Evolutionary conservation across 2,113 vertebrate genomes (phyloP), one percentile per base, ranked within the genome.

Genomic region (Microtus pennsylvanicus): DNA sequence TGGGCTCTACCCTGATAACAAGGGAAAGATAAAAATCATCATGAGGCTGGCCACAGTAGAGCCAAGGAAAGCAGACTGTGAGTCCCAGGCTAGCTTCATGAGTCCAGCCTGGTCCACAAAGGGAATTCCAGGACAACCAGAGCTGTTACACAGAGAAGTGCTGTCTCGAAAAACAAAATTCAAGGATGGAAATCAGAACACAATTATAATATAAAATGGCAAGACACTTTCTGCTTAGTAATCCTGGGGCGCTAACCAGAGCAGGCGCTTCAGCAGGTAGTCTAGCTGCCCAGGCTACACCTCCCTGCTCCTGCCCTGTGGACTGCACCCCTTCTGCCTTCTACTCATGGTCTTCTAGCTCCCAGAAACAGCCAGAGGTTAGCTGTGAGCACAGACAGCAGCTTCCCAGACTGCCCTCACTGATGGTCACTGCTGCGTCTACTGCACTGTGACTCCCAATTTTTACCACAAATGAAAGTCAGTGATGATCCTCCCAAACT

Each of bases 401-500:
- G 0, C n/a, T 85, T n/a, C 63, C 87, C 7, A 72, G 75, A 47
- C 7, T 55, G 74, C 14, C 90, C 55, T 61, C 13, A 42, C 90
- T 63, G 58, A 28, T 38, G 45, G 61, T 16, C 65, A 26, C 69
- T 58, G 38, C 33, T 47, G 45, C 9, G 61, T 74, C 50, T 52
- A 52, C 77, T 13, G 50, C 8, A 17, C 6, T 22, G 52, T 11
- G 63, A 50, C 38, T 88, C 63, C 58, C 61, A 30, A 5, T 69
- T 77, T 86, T 83, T 21, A 47, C 9, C 55, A n/a, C 6, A n/a
- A 93, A 50, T n/a, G 28, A 80, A 72, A 91, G 77, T 28, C 92
- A 89, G 70, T 50, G 77, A 65, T n/a, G 4, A 8, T 50, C 30
- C 55, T 93, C 86, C 72, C 82, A 89, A 95, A 90, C 74, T 47